These are phyloP conservation scores for Chironomus tentans DNA, from an alignment of 2,888 invertebrate species.

Conservation along the genomic window DNA sequence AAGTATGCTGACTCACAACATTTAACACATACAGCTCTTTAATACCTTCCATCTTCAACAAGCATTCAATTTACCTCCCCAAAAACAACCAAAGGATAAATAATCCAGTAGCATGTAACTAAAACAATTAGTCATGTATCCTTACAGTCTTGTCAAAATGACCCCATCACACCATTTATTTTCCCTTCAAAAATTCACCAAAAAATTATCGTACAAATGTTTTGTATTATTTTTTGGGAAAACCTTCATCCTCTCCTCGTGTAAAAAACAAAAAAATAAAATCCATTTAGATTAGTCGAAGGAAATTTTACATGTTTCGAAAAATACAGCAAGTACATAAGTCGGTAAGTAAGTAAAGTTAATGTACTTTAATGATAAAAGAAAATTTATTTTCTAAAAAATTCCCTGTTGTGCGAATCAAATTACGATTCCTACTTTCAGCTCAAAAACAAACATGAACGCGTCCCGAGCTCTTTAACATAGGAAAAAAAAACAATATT, in stretches of 20 bases:
- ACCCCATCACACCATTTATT: not conserved
- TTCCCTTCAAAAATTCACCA: not conserved
- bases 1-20: too few relatives aligned
- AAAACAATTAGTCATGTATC: too few relatives aligned
- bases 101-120: too few relatives aligned
- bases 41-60: too few relatives aligned
- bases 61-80: too few relatives aligned
- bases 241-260: not conserved
- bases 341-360: slow-evolving; percentile 3
- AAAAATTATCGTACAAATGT: not conserved
- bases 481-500: not conserved
- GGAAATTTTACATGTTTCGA: not conserved
- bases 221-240: not conserved
- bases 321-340: not conserved
- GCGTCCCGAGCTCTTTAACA: not conserved
- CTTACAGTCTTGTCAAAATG: too few relatives aligned
- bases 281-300: not conserved
- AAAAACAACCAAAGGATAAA: too few relatives aligned
- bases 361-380: slow-evolving; percentile 17
- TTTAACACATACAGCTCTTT: too few relatives aligned
- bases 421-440: slow-evolving; percentile 6
- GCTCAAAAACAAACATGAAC: not conserved
- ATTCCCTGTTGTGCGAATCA: slow-evolving; percentile 10
- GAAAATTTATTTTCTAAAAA: not conserved
- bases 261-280: not conserved